Base-by-base conservation (phyloP, 1,140 invertebrate genomes). In the Dendrolimus punctatus region DNA sequence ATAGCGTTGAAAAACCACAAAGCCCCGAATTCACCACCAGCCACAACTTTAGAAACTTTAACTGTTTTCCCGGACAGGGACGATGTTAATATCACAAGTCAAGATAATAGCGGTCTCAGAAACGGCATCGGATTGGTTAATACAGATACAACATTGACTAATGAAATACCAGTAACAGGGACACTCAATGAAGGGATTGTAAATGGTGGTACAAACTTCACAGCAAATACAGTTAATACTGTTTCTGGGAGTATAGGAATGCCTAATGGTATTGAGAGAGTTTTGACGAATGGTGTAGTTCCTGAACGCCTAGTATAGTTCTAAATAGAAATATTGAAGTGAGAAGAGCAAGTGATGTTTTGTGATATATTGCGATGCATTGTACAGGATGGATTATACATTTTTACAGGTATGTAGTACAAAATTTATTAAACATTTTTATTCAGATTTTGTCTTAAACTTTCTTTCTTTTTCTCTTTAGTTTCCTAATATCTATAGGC, bases 361-460 rank as follows among this genome's bases (percentile, higher is more conserved):
- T 85, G 74, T 85, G 23, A 56, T 85, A 48, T 66, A 82, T 55
- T 85, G 80, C 50, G 73, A 78, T 39, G 62, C 68, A 5, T 54
- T 84, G 42, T 71, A 63, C 39, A 74, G 73, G 48, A 40, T 84
- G 63, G 80, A 84, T 46, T 84, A 79, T 52, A 84, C 80, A 8
- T 81, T 84, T 61, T 63, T 81, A 60, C 65, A 84, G 70, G 80
- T 81, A 62, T 48, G 64, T 62, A n/a, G 5, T 44, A 6, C 44
- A 41, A 38, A 9, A 8, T 8, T 38, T 44, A 36, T 43, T 40
- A 42, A 4, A 42, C 41, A 42, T 42, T 5, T 42, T n/a, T 23
- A 23, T 1, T 23, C 23, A 23, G 23, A 23, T 23, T 23, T 23
- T 23, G 23, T 1, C 1, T 23, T 23, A 23, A 2, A 23, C 3